A percentile compares a stretch with the other conserved stretches of the same genome.
Evolutionary conservation across 2,113 vertebrate species (phyloP).

Genomic region (Lepus timidus): DNA sequence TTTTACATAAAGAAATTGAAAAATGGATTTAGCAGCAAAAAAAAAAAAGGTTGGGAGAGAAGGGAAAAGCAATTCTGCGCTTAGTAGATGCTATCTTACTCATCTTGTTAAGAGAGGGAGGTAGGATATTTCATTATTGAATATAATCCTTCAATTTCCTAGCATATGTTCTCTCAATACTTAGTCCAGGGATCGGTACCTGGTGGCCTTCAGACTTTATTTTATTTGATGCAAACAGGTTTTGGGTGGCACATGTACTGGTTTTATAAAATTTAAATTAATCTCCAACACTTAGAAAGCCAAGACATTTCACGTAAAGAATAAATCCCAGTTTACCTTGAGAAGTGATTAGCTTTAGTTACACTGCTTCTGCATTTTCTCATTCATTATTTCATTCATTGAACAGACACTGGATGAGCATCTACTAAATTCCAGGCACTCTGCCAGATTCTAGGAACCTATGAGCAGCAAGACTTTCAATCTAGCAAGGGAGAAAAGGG

Average conservation of each 20-base stretch:
- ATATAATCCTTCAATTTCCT: neutral
- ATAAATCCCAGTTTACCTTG: neutral
- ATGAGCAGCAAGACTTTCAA: neutral
- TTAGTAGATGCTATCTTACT: neutral
- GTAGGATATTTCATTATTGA: neutral
- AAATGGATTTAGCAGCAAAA: neutral
- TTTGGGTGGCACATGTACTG: neutral
- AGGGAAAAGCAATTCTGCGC: neutral
- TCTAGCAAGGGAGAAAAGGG: neutral
- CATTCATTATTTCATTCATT: constrained; percentile 29
- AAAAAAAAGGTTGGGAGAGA: too few relatives aligned
- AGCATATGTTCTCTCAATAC: neutral
- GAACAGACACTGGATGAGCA: neutral
- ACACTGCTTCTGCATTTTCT: neutral
- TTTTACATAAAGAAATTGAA: neutral
- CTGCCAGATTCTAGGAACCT: neutral
- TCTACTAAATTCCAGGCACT: neutral
- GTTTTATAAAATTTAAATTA: neutral
- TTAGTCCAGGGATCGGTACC: neutral
- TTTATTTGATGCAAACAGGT: neutral
- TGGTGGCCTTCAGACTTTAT: neutral
- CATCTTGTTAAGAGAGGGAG: neutral
- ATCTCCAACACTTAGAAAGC: neutral
- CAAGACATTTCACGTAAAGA: neutral
- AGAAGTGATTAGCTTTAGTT: neutral